phyloP scores from a whole-genome alignment of 1,140 invertebrate species.

The Heliconius hermathena region DNA sequence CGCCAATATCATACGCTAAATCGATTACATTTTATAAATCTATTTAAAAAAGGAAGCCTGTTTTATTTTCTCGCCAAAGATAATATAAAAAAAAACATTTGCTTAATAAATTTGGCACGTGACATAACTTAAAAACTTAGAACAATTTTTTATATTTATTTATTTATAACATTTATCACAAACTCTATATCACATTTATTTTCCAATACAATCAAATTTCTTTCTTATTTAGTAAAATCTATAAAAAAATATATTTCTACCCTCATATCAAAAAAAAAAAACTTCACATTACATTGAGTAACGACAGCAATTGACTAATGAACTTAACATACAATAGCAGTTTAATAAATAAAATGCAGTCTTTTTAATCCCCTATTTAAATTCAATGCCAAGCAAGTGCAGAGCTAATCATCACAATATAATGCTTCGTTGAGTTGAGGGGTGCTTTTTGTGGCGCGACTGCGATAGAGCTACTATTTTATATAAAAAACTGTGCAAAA shows the following conservation, averaged over 20 bases:
- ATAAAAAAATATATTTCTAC: neutral
- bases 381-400: slow-evolving; percentile 79
- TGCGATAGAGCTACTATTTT: slow-evolving; percentile 35
- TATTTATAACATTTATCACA: neutral
- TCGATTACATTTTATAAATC: slow-evolving; percentile 50
- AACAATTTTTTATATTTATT: too few relatives aligned
- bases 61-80: neutral
- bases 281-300: slow-evolving; percentile 17
- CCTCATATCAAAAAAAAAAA: neutral
- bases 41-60: slow-evolving; percentile 17
- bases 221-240: neutral
- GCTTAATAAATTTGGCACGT: neutral
- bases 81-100: neutral
- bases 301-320: slow-evolving; percentile 75
- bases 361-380: slow-evolving; percentile 79
- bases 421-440: slow-evolving; percentile 69
- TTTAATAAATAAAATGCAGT: slow-evolving; percentile 78
- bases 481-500: slow-evolving; percentile 34
- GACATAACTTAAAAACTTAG: neutral
- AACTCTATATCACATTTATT: neutral
- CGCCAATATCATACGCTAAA: slow-evolving; percentile 62
- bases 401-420: slow-evolving; percentile 79
- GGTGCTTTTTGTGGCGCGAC: slow-evolving; percentile 60
- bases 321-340: slow-evolving; percentile 68
- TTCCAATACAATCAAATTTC: neutral